Evolutionary conservation across 2,888 invertebrate species (phyloP), one percentile per base, ranked within the genome.

Genomic region (Epinotia ramella): DNA sequence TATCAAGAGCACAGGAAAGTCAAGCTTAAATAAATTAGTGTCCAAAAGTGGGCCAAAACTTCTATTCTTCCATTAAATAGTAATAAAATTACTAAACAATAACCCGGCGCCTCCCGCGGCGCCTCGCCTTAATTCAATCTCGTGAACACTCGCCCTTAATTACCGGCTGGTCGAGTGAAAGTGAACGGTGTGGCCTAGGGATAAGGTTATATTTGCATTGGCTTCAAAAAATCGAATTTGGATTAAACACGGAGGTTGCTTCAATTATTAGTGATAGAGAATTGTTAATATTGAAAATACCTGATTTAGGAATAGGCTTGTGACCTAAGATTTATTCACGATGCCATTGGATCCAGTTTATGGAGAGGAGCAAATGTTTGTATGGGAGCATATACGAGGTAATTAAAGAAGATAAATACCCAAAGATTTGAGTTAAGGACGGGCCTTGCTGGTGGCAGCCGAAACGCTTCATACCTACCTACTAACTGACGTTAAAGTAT

Each of bases 81-180:
- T 68, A 68, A 68, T 68, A 44, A 20, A 68, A 68, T 68, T 68
- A 68, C 33, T 40, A 56, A 40, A 44, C 57, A 68, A 68, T 68
- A 66, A 44, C 68, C 18, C 57, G 9, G n/a, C n/a, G n/a, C 40
- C 24, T 20, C 57, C 57, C 68, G 57, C 57, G 33, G 53, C 53
- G 56, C 46, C 53, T 49, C 68, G 57, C 57, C 68, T 68, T 57
- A 44, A 68, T 57, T 59, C 68, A 68, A 68, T 68, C 68, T 59
- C 56, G 57, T 44, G 24, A 68, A 68, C 68, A 68, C 57, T 40
- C 57, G 18, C 44, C 68, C 68, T 68, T 68, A 57, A 44, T 68
- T 44, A 57, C 20, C 44, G 24, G 1, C 56, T 9, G 5, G 40
- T 16, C 57, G 40, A 13, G 13, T 13, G 20, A 57, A 13, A 68